These are phyloP conservation scores for Progne subis DNA, from an alignment of 2,113 vertebrate genomes.

Conservation along the genomic window DNA sequence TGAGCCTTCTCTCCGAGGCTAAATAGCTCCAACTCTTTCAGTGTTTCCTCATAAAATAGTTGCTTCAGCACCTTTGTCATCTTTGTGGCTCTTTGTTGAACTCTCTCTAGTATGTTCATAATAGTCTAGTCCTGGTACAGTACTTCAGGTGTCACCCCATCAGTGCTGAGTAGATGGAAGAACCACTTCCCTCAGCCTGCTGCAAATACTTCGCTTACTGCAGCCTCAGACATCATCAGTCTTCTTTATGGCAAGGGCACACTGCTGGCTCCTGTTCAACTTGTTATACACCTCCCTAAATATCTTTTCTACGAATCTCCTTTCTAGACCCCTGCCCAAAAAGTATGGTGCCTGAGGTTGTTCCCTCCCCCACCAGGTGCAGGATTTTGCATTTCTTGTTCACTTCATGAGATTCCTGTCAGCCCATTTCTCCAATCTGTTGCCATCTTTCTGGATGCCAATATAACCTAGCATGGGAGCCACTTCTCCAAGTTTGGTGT, in stretches of 20 bases:
- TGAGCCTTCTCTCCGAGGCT: not conserved
- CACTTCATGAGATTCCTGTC: not conserved
- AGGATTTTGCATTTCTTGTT: not conserved
- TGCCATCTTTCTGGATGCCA: not conserved
- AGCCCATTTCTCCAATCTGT: not conserved
- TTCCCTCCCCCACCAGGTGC: accelerated
- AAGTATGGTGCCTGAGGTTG: not conserved
- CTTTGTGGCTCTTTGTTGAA: not conserved
- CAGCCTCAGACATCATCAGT: not conserved
- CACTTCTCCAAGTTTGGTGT: not conserved
- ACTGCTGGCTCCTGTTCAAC: not conserved
- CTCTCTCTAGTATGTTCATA: not conserved
- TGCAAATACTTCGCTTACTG: not conserved
- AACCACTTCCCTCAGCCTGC: not conserved
- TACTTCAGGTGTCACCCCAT: not conserved
- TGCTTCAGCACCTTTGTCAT: not conserved
- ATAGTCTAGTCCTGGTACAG: not conserved
- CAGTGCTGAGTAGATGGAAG: not conserved
- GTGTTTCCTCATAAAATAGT: not conserved
- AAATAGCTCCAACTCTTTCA: not conserved
- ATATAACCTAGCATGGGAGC: not conserved
- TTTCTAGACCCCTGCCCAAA: not conserved
- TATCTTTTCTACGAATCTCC: not conserved
- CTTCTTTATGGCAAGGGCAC: not conserved
- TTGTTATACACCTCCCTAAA: not conserved